These are phyloP conservation scores for Protobothrops mucrosquamatus DNA, from an alignment of 2,113 vertebrate genomes.

Conservation along the genomic window DNA sequence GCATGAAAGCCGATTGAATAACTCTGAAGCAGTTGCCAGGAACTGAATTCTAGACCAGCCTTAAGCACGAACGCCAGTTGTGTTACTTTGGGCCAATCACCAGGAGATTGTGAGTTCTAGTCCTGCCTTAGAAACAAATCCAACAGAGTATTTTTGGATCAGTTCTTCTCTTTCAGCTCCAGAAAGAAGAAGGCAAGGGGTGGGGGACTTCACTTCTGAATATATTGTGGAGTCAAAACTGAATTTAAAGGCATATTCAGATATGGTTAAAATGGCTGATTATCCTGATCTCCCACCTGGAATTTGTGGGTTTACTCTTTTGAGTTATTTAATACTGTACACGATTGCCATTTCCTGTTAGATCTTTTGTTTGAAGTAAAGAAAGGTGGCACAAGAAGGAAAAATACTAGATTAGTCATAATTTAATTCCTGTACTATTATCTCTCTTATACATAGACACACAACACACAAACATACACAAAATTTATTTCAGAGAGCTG, in stretches of 20 bases:
- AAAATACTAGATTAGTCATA: neutral
- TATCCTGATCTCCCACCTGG: neutral
- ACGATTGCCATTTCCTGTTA: neutral
- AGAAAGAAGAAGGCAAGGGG: neutral
- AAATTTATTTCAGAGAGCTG: neutral
- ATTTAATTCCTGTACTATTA: neutral
- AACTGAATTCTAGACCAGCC: neutral
- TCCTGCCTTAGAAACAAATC: too few relatives aligned
- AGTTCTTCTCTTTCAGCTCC: neutral
- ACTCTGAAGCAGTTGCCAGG: neutral
- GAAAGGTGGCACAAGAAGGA: neutral
- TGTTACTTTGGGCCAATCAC: neutral
- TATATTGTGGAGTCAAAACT: neutral
- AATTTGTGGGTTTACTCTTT: neutral
- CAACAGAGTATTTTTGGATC: too few relatives aligned
- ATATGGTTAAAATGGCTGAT: neutral
- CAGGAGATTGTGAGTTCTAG: too few relatives aligned
- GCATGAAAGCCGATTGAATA: neutral
- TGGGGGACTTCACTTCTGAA: neutral
- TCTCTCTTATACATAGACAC: neutral
- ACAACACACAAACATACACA: too few relatives aligned
- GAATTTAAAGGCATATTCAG: neutral
- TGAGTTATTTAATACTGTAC: neutral
- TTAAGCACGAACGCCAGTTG: neutral
- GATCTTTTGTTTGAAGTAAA: neutral